Conservation (phyloP, 1,140 invertebrate species). For the Drosophila nigrodunni region DNA sequence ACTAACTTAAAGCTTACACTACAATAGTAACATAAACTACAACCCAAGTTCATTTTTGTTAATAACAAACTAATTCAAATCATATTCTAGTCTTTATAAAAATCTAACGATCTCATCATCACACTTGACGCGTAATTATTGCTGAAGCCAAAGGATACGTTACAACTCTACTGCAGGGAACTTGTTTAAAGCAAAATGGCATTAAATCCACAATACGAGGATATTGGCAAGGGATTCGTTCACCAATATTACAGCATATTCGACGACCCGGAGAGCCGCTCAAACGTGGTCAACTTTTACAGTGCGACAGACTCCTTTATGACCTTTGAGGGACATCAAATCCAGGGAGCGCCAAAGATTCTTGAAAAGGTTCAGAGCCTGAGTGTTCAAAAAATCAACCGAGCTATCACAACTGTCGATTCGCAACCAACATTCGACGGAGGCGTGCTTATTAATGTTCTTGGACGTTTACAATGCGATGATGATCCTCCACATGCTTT, state of each 20-base stretch:
- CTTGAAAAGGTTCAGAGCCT: slow-evolving; percentile 95
- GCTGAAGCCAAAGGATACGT: no score
- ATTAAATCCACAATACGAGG: slow-evolving; percentile 95
- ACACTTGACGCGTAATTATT: no score
- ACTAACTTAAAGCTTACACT: neutral
- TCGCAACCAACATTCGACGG: slow-evolving; percentile 98
- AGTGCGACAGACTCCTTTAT: slow-evolving; percentile 96
- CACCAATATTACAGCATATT: slow-evolving; percentile 96
- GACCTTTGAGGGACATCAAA: slow-evolving; percentile 97
- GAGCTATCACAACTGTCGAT: slow-evolving; percentile 96
- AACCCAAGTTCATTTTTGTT: no score
- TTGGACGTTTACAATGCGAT: slow-evolving; percentile 96
- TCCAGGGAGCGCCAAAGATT: slow-evolving; percentile 96
- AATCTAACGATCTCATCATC: no score
- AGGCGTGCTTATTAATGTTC: slow-evolving; percentile 95
- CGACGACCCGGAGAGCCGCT: slow-evolving; percentile 93
- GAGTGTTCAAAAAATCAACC: slow-evolving; percentile 96
- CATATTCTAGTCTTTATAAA: no score
- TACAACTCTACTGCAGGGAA: no score
- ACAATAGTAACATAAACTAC: neutral
- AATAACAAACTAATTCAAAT: no score
- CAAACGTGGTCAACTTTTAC: slow-evolving; percentile 90
- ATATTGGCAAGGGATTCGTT: slow-evolving; percentile 96
- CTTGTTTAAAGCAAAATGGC: slow-evolving; percentile 87
- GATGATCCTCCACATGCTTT: slow-evolving; percentile 96